Evolutionary conservation across 2,113 vertebrate species (phyloP), one percentile per base, ranked within the genome.

Genomic region (Lophotis ruficrista): DNA sequence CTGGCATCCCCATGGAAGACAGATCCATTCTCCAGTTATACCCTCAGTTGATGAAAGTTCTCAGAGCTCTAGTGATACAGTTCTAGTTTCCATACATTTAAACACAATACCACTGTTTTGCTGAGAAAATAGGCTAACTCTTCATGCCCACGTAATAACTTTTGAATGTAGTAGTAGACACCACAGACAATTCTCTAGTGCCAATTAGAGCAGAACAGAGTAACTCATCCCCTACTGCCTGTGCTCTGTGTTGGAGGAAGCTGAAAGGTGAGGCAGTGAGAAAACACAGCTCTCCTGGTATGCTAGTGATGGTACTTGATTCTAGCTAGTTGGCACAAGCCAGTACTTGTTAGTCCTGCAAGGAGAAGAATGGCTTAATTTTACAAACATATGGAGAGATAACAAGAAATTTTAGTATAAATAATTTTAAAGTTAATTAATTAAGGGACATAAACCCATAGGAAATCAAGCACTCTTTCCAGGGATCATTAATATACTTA

Each of bases 331-430:
- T 66, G 58, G 38, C 69, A 62, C 2, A 18, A 84, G 28, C 35
- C 76, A 73, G 45, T 38, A 60, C 58, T 72, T 72, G 45, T 38
- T 90, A 22, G 6, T 84, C 56, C 51, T 84, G 47, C 25, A 84
- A 87, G 51, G 68, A 86, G 69, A 94, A 92, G n/a, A 73, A 91
- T 76, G 35, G 41, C 30, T 94, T 94, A 62, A 75, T 89, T 95
- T 94, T 78, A 75, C 51, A 87, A 89, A 30, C 37, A 35, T 78
- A 62, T 37, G 31, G 68, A 62, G 72, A 83, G 25, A 81, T 70
- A 81, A 89, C 51, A 94, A 80, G 38, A 70, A 70, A 83, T 81
- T 64, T 70, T 70, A 56, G 33, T 33, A 83, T 80, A 92, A 90
- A 78, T 92, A 35, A 84, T 51, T 48, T 68, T 4, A 89, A 64